Percentiles rank a stretch among this genome's conserved stretches.
phyloP scores from a whole-genome alignment of 1,140 invertebrate species.

The Uloborus diversus region DNA sequence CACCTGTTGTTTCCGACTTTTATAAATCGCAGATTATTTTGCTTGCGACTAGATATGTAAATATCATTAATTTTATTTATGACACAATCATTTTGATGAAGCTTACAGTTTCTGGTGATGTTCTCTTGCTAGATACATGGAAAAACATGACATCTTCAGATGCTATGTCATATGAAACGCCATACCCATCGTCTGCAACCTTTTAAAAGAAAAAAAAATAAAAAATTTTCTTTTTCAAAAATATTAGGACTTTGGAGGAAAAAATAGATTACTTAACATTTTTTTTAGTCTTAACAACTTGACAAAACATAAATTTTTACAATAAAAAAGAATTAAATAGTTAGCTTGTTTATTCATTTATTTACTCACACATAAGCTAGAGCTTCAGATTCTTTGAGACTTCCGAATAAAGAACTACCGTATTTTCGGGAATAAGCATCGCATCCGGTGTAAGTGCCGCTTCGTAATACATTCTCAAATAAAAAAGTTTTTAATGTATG shows the following conservation, averaged over 20 bases:
- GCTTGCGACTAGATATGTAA: neutral
- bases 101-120: slow-evolving; percentile 86
- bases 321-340: too few relatives aligned
- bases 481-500: too few relatives aligned
- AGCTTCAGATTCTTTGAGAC: too few relatives aligned
- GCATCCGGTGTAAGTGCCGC: too few relatives aligned
- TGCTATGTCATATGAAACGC: slow-evolving; percentile 97
- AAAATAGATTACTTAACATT: too few relatives aligned
- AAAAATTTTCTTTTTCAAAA: too few relatives aligned
- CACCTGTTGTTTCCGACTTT: neutral
- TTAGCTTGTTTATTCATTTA: too few relatives aligned
- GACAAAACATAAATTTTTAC: neutral
- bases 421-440: too few relatives aligned
- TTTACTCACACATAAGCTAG: too few relatives aligned
- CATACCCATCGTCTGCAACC: slow-evolving; percentile 96
- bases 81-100: slow-evolving; percentile 1
- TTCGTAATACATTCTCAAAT: too few relatives aligned
- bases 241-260: too few relatives aligned
- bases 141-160: slow-evolving; percentile 96
- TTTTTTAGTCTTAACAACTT: neutral
- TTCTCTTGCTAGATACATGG: slow-evolving; percentile 94
- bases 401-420: too few relatives aligned
- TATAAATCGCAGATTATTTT: neutral
- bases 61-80: neutral
- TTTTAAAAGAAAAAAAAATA: neutral